These are phyloP conservation scores for Leucopsar rothschildi DNA, from an alignment of 2,113 vertebrate species.

Conservation along the genomic window DNA sequence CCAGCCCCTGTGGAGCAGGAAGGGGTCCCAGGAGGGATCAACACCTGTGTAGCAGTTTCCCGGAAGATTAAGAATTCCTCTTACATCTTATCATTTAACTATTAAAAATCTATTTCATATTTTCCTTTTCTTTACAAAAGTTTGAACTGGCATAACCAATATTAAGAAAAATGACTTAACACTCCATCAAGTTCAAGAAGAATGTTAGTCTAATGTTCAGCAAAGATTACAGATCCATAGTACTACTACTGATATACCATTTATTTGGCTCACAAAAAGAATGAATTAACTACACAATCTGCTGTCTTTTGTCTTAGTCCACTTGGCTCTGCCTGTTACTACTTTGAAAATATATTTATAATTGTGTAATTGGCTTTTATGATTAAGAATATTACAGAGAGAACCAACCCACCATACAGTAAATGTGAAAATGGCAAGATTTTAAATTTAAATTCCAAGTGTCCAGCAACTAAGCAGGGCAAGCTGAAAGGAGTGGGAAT, in stretches of 20 bases:
- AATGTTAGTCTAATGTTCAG: not conserved
- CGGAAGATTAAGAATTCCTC: not conserved
- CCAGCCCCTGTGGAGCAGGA: fast-evolving
- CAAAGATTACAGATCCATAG: not conserved
- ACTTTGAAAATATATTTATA: not conserved
- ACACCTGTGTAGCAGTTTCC: not conserved
- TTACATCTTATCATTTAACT: not conserved
- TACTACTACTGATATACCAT: not conserved
- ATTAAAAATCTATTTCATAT: not conserved
- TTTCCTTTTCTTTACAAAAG: not conserved
- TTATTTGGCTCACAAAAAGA: not conserved
- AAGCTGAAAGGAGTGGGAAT: not conserved
- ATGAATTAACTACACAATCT: not conserved
- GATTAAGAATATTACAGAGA: not conserved
- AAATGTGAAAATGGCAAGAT: not conserved
- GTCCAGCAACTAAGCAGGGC: not conserved
- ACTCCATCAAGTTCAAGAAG: not conserved
- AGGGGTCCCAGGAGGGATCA: too few relatives aligned
- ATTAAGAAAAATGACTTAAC: not conserved
- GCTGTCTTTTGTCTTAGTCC: not conserved
- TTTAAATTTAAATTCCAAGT: constrained; percentile 8
- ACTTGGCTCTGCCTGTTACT: not conserved
- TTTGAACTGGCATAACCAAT: not conserved
- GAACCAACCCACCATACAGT: not conserved
- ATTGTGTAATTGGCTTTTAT: not conserved